A percentile compares a stretch with the other conserved stretches of the same genome.
phyloP scores from a whole-genome alignment of 2,113 vertebrate species.

The Vulpes ferrilata region DNA sequence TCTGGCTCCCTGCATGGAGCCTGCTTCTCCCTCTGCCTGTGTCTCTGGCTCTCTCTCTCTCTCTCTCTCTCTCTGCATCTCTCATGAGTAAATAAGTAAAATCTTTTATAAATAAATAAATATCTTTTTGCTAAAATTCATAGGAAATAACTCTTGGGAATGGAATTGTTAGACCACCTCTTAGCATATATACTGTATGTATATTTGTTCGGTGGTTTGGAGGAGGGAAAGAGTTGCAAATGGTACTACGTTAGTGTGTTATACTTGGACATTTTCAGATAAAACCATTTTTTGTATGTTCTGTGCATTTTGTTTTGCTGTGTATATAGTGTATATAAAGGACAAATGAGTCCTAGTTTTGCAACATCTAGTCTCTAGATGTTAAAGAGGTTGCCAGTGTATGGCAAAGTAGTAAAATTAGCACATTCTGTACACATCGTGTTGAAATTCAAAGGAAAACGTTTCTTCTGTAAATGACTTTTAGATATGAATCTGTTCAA shows the following conservation, averaged over 20 bases:
- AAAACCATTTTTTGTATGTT: background rate
- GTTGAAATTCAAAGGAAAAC: conserved; percentile 48
- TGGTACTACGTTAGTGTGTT: background rate
- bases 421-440: conserved; percentile 28
- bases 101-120: background rate
- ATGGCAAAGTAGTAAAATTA: conserved; percentile 58
- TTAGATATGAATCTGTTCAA: conserved; percentile 17
- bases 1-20: too few species aligned
- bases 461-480: background rate
- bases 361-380: conserved; percentile 35
- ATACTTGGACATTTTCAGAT: background rate
- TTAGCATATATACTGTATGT: background rate
- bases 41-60: too few species aligned
- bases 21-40: too few species aligned
- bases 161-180: background rate
- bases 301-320: conserved; percentile 34
- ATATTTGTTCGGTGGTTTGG: background rate
- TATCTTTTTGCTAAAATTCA: conserved; percentile 31
- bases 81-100: too few species aligned
- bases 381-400: conserved; percentile 50
- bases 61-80: too few species aligned
- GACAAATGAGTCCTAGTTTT: conserved; percentile 31
- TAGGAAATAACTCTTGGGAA: conserved; percentile 24
- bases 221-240: conserved; percentile 18
- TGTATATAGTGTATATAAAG: conserved; percentile 31